Percentiles rank a stretch among this genome's conserved stretches.
Conservation (phyloP, 2,113 vertebrate species). For the Oenanthe oenanthe region DNA sequence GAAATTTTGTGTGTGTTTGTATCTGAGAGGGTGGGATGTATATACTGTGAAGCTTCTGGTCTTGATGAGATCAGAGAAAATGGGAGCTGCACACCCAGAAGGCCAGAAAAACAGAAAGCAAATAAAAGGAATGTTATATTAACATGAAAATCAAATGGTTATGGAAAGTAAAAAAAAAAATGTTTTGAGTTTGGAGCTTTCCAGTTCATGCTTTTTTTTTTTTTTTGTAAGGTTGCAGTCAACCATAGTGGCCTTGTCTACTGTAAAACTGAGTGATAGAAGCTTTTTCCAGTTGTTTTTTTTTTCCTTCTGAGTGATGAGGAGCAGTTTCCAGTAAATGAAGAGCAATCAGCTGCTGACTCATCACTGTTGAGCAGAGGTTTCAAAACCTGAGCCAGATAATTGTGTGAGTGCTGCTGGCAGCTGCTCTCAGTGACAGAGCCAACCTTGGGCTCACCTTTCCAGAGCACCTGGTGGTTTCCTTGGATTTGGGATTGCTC, state of each 20-base stretch:
- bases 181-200: neutral
- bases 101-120: neutral
- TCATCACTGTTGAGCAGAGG: slow-evolving; percentile 48
- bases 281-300: slow-evolving; percentile 42
- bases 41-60: neutral
- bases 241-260: neutral
- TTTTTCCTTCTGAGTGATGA: slow-evolving; percentile 19
- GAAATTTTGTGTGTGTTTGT: neutral
- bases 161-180: neutral
- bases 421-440: neutral
- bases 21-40: neutral
- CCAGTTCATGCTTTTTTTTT: neutral
- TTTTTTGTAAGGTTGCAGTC: neutral
- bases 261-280: neutral
- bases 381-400: slow-evolving; percentile 53
- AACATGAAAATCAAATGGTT: neutral
- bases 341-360: slow-evolving; percentile 64
- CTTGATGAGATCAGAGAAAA: neutral
- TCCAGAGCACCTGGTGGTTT: neutral
- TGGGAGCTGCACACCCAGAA: neutral
- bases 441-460: slow-evolving; percentile 51
- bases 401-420: slow-evolving; percentile 52
- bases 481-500: neutral
- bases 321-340: slow-evolving; percentile 53
- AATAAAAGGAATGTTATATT: neutral